Percentiles rank a stretch among this genome's conserved stretches.
Evolutionary conservation across 2,888 invertebrate species (phyloP).

Genomic region (Sesia apiformis): DNA sequence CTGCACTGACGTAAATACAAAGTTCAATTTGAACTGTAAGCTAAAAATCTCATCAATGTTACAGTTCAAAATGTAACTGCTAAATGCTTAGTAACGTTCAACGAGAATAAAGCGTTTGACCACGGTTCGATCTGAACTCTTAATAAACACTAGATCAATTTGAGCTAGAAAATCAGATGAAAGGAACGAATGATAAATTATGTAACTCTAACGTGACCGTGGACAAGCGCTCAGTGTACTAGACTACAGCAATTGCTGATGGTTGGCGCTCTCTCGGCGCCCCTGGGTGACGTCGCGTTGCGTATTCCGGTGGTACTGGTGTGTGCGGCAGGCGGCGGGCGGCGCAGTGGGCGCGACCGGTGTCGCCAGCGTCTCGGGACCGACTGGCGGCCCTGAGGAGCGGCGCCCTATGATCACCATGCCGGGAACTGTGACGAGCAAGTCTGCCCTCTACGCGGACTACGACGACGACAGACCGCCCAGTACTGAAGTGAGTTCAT

Average conservation of each 20-base stretch:
- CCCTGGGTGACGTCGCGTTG: not conserved
- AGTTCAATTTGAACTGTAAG: too few species aligned
- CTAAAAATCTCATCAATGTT: too few species aligned
- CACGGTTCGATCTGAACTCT: too few species aligned
- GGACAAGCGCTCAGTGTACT: not conserved
- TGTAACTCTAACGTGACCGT: not conserved
- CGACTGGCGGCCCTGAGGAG: constrained; percentile 13
- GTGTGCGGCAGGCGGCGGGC: constrained; percentile 6
- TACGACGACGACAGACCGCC: constrained; percentile 30
- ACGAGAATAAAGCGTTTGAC: too few species aligned
- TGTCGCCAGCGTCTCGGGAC: not conserved
- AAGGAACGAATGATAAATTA: too few species aligned
- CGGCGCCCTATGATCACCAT: constrained; percentile 47
- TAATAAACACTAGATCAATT: too few species aligned
- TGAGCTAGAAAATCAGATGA: too few species aligned
- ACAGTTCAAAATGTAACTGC: too few species aligned
- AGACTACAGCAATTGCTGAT: not conserved
- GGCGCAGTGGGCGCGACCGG: not conserved
- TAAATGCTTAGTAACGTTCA: too few species aligned
- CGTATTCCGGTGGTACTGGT: not conserved
- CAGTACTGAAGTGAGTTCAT: not conserved
- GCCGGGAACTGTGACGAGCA: constrained; percentile 33
- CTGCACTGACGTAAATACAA: too few species aligned
- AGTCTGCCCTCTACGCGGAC: constrained; percentile 14
- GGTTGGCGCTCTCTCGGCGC: not conserved